These are phyloP conservation scores for Ceratoteleas bidentatus DNA, from an alignment of 1,140 invertebrate species.

Conservation along the genomic window DNA sequence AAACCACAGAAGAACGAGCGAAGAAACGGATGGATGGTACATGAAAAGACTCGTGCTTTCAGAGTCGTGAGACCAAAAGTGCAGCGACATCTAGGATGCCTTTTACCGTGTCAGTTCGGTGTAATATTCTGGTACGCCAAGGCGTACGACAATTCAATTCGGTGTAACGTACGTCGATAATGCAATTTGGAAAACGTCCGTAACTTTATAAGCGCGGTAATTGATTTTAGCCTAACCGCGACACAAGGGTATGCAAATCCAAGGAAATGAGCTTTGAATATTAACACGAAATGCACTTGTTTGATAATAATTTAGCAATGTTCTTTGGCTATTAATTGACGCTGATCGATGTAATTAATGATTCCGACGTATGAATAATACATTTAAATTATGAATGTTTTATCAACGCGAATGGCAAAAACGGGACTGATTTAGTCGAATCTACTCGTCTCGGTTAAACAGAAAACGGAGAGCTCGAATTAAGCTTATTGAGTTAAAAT, in stretches of 20 bases:
- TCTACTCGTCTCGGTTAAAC: background rate
- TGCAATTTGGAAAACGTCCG: background rate
- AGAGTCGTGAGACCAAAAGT: conserved; percentile 52
- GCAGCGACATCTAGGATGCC: conserved; percentile 30
- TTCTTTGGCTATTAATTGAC: too few species aligned
- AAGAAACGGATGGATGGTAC: conserved; percentile 43
- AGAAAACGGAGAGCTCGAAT: background rate
- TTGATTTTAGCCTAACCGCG: too few species aligned
- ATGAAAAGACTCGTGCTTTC: conserved; percentile 53
- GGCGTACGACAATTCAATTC: conserved; percentile 8
- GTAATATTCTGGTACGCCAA: conserved; percentile 32
- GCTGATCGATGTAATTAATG: too few species aligned
- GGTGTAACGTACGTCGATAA: background rate
- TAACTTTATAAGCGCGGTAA: background rate
- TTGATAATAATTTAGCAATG: too few species aligned
- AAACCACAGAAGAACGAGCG: conserved; percentile 46
- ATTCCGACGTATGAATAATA: too few species aligned
- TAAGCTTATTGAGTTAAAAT: conserved; percentile 29
- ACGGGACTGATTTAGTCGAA: background rate
- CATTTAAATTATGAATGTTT: too few species aligned
- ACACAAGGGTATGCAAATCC: too few species aligned
- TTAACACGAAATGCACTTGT: too few species aligned
- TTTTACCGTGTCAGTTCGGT: conserved; percentile 39
- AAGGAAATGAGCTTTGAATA: too few species aligned
- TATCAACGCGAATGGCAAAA: background rate